A percentile compares a stretch with the other conserved stretches of the same genome.
Evolutionary conservation across 2,797 vertebrate genomes (phyloP).

Genomic region (Adrianichthys oophorus): DNA sequence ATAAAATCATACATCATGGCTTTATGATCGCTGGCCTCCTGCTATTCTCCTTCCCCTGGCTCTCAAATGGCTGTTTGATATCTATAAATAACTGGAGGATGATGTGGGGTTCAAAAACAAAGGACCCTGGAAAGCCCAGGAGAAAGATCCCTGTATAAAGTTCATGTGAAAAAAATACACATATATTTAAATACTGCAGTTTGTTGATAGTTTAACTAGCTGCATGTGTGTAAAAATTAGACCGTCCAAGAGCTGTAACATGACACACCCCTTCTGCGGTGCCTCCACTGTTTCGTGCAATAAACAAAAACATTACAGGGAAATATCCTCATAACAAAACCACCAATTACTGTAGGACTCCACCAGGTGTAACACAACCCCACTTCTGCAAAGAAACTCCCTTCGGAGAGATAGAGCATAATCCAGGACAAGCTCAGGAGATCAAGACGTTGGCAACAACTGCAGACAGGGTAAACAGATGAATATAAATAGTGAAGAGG

Average conservation of each 20-base stretch:
- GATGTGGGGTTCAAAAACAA: slow-evolving; percentile 3
- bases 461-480: too few relatives aligned
- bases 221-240: too few relatives aligned
- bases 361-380: slow-evolving; percentile 3
- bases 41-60: slow-evolving; percentile 26
- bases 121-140: slow-evolving; percentile 2
- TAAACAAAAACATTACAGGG: slow-evolving; percentile 10
- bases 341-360: slow-evolving; percentile 5
- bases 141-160: slow-evolving; percentile 2
- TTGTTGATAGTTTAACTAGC: neutral
- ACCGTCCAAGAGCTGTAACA: too few relatives aligned
- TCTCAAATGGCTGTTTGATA: slow-evolving; percentile 41
- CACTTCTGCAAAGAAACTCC: slow-evolving; percentile 13
- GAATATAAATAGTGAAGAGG: slow-evolving; percentile 9
- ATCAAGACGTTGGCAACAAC: slow-evolving; percentile 14
- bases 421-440: slow-evolving; percentile 10
- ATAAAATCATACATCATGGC: slow-evolving; percentile 69
- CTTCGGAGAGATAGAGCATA: slow-evolving; percentile 12
- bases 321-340: slow-evolving; percentile 5
- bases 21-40: slow-evolving; percentile 45
- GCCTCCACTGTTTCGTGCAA: slow-evolving; percentile 1
- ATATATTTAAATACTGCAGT: neutral
- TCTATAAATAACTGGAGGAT: slow-evolving; percentile 45
- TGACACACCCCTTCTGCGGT: neutral
- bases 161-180: too few relatives aligned